Conservation (phyloP, 37 sponge, comb jelly and placozoan genomes). For the Aplysina aerophoba region DNA sequence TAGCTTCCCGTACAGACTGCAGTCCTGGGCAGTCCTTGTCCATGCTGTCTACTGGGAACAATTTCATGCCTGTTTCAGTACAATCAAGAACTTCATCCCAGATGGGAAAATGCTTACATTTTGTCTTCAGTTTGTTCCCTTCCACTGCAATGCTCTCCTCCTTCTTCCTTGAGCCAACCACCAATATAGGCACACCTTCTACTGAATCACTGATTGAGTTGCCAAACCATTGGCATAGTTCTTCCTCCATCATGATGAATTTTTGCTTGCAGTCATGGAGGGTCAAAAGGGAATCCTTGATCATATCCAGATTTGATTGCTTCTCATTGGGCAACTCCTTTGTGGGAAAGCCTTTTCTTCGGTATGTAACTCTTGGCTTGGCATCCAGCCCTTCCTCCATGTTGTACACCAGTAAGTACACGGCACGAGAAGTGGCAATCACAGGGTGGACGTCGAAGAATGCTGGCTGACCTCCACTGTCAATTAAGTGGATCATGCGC, state of each 20-base stretch:
- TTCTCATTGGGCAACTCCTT: neutral
- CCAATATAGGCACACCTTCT: too few species aligned
- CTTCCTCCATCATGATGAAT: neutral
- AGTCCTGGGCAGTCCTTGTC: neutral
- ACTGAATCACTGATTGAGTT: too few species aligned
- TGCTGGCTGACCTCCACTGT: constrained; percentile 18
- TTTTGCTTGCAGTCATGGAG: constrained; percentile 10
- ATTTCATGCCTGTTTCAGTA: too few species aligned
- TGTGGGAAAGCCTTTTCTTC: neutral
- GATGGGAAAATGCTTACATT: too few species aligned
- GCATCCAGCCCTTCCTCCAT: neutral
- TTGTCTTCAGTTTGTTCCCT: too few species aligned
- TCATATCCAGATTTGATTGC: neutral
- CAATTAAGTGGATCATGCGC: constrained; percentile 1
- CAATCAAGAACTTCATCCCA: too few species aligned
- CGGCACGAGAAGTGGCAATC: neutral
- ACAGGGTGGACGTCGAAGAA: constrained; percentile 9
- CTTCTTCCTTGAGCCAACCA: too few species aligned
- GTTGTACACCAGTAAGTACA: constrained; percentile 8
- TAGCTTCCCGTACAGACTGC: neutral
- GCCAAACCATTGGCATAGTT: too few species aligned
- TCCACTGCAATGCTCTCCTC: too few species aligned
- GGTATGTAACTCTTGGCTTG: constrained; percentile 1
- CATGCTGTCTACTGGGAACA: neutral
- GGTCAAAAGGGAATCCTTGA: neutral